These are phyloP conservation scores for Palythoa grandiflora DNA, from an alignment of 92 coral and sea anemone species.

Conservation along the genomic window DNA sequence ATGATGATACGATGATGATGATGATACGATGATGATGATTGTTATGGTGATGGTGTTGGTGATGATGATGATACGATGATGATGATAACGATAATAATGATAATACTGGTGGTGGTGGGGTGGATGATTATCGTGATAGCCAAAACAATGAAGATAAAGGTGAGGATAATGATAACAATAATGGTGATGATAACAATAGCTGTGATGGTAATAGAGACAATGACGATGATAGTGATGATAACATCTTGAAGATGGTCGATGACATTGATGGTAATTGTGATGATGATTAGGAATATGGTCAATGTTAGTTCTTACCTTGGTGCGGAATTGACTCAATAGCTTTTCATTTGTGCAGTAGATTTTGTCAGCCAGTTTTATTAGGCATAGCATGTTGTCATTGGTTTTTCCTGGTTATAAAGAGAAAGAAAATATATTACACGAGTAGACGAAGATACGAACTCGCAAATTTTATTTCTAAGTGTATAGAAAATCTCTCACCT, in stretches of 20 bases:
- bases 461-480: no score
- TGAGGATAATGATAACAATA: constrained; percentile 69
- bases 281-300: not conserved
- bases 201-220: not conserved
- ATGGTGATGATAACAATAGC: not conserved
- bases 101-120: not conserved
- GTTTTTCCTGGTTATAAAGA: not conserved
- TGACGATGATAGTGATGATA: not conserved
- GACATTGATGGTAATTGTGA: not conserved
- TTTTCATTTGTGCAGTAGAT: no score
- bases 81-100: not conserved
- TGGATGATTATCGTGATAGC: not conserved
- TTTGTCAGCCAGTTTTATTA: no score
- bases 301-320: not conserved
- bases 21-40: no score
- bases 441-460: not conserved
- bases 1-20: no score
- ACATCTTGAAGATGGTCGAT: not conserved
- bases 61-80: not conserved
- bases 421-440: not conserved
- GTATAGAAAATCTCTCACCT: no score
- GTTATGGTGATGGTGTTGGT: no score
- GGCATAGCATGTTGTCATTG: no score
- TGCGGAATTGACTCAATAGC: not conserved
- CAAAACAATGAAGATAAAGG: not conserved